phyloP scores from a whole-genome alignment of 2,888 invertebrate genomes.

The Tanytarsus gracilentus region DNA sequence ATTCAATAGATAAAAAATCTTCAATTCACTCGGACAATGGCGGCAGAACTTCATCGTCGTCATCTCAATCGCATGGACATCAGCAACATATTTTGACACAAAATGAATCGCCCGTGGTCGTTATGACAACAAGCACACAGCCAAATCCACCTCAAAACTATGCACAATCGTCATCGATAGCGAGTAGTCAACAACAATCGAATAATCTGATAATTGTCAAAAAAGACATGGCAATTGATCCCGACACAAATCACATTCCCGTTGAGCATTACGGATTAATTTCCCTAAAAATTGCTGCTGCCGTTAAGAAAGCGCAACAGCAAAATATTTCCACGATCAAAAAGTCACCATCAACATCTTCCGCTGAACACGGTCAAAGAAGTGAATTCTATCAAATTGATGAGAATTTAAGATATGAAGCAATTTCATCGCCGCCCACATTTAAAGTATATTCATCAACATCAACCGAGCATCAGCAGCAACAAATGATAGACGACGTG shows the following conservation, averaged over 20 bases:
- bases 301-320: constrained; percentile 30
- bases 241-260: no score
- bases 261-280: constrained; percentile 29
- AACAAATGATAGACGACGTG: background rate
- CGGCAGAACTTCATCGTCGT: constrained; percentile 32
- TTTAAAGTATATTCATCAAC: constrained; percentile 18
- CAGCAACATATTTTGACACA: constrained; percentile 24
- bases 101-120: constrained; percentile 42
- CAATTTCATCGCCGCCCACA: constrained; percentile 8
- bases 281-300: constrained; percentile 30
- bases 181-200: constrained; percentile 29
- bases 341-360: constrained; percentile 3
- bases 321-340: background rate
- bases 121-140: constrained; percentile 37
- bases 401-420: constrained; percentile 8
- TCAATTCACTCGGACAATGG: constrained; percentile 34
- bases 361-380: background rate
- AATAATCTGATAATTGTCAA: constrained; percentile 34
- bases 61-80: background rate
- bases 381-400: constrained; percentile 18
- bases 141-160: constrained; percentile 14
- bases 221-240: constrained; percentile 43
- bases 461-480: background rate
- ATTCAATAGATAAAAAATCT: constrained; percentile 40
- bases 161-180: constrained; percentile 30